A percentile compares a stretch with the other conserved stretches of the same genome.
Evolutionary conservation across 2,113 vertebrate genomes (phyloP).

Genomic region (Gasterosteus aculeatus): DNA sequence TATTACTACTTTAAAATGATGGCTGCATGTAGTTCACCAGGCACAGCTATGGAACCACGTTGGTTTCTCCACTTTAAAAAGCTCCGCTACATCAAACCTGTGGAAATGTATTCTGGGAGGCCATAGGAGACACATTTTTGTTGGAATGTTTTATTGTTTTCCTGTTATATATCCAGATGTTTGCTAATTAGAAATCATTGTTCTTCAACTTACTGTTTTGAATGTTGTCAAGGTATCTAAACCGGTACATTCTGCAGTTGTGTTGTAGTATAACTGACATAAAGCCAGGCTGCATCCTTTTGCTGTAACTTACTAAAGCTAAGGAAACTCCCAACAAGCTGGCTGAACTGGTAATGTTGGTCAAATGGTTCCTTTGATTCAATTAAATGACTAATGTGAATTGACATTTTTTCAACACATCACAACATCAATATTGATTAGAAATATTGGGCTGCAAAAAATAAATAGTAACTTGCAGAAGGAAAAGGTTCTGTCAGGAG

Average conservation of each 20-base stretch:
- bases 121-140: slow-evolving; percentile 19
- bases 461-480: background rate
- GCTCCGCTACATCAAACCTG: background rate
- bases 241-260: slow-evolving; percentile 3
- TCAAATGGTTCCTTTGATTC: background rate
- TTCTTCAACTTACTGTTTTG: background rate
- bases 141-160: slow-evolving; percentile 40
- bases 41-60: slow-evolving; percentile 3
- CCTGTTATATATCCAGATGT: slow-evolving; percentile 21
- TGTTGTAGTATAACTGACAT: slow-evolving; percentile 14
- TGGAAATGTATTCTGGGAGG: background rate
- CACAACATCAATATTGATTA: slow-evolving; percentile 1
- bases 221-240: background rate
- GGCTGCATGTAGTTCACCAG: background rate
- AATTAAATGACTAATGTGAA: too few species aligned
- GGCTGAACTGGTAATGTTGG: background rate
- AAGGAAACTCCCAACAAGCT: background rate
- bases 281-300: background rate
- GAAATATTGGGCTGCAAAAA: slow-evolving; percentile 4
- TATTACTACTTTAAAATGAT: background rate
- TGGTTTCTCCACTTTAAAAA: background rate
- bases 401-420: too few species aligned
- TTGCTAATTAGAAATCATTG: slow-evolving; percentile 24
- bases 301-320: background rate
- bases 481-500: background rate